A percentile compares a stretch with the other conserved stretches of the same genome.
These are phyloP conservation scores for Sebastes diaconus DNA, from an alignment of 2,797 vertebrate species.

Conservation along the genomic window DNA sequence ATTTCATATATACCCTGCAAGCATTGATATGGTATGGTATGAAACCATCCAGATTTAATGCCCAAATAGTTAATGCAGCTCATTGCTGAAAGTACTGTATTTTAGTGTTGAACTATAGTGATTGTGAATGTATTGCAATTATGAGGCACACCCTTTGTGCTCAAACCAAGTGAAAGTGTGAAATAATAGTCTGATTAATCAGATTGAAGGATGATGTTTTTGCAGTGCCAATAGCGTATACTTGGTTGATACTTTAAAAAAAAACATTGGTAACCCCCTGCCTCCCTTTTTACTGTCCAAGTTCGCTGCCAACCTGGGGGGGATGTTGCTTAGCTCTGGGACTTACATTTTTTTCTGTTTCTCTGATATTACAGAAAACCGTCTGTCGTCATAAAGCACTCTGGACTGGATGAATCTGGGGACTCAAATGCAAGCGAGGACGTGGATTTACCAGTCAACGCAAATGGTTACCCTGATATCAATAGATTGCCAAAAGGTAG, in stretches of 20 bases:
- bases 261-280: not conserved
- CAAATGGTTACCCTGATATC: conserved; percentile 89
- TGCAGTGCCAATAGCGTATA: not conserved
- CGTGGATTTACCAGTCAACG: conserved; percentile 81
- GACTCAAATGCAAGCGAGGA: conserved; percentile 86
- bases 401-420: conserved; percentile 93
- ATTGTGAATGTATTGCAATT: not conserved
- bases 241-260: not conserved
- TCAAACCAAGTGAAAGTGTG: not conserved
- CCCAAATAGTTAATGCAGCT: not conserved
- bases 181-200: not conserved
- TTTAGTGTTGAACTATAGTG: not conserved
- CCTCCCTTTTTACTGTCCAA: not conserved
- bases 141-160: not conserved
- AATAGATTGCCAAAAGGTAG: conserved; percentile 94
- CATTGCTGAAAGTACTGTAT: not conserved
- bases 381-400: conserved; percentile 91
- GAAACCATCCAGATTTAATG: not conserved
- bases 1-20: not conserved
- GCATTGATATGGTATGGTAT: not conserved
- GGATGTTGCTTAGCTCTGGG: not conserved
- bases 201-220: not conserved
- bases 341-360: not conserved
- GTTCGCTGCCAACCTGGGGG: not conserved
- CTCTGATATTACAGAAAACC: conserved; percentile 87